Evolutionary conservation across 2,888 invertebrate genomes (phyloP).

Genomic region (Lamellibrachia satsuma): DNA sequence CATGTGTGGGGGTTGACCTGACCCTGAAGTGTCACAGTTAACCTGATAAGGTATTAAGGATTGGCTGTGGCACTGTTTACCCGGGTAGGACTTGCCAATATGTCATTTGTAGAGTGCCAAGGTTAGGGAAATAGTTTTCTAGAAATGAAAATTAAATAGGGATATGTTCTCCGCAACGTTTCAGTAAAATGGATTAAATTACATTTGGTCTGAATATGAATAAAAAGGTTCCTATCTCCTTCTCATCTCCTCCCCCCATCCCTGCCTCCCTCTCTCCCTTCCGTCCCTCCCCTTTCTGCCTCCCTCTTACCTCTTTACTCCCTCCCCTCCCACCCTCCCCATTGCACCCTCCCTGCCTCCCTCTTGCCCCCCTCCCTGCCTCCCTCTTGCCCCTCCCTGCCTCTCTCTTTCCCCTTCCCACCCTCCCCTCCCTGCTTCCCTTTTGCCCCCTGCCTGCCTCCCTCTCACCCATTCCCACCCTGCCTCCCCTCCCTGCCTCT

Average conservation of each 20-base stretch:
- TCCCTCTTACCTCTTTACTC: background rate
- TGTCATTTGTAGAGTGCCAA: background rate
- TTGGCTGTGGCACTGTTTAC: background rate
- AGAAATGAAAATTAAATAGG: background rate
- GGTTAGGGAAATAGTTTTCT: background rate
- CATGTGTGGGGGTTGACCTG: background rate
- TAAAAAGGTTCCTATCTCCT: no score
- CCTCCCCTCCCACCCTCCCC: no score
- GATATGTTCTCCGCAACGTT: no score
- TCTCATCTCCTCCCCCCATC: background rate
- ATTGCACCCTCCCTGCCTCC: no score
- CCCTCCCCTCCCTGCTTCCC: no score
- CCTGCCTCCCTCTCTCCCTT: background rate
- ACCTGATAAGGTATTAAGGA: background rate
- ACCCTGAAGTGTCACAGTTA: background rate
- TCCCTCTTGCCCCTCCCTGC: background rate
- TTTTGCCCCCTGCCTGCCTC: no score
- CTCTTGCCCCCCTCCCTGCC: background rate
- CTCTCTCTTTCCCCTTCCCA: background rate
- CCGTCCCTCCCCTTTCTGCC: no score
- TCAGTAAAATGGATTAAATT: background rate
- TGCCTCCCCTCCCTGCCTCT: background rate
- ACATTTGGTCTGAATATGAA: background rate
- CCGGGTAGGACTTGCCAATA: background rate
- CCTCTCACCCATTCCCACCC: background rate